phyloP scores from a whole-genome alignment of 1,140 invertebrate genomes.

The Carposina sasakii region DNA sequence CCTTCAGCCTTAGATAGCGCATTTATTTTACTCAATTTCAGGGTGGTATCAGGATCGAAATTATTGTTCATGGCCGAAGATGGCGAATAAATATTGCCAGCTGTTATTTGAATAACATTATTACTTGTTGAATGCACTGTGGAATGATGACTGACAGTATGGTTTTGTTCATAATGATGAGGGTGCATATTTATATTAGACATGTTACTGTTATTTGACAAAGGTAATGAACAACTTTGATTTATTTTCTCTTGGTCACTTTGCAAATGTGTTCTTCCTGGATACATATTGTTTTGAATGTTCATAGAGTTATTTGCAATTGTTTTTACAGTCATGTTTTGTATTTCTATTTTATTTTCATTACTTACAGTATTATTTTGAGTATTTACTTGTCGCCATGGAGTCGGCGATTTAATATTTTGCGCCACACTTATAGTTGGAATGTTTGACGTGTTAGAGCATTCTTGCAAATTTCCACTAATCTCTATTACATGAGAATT shows the following conservation, averaged over 20 bases:
- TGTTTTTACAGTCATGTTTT: conserved; percentile 46
- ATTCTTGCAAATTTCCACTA: conserved; percentile 60
- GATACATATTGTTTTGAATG: conserved; percentile 41
- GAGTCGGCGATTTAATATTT: conserved; percentile 62
- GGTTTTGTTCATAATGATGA: conserved; percentile 53
- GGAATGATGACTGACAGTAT: conserved; percentile 52
- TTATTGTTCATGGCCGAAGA: conserved; percentile 52
- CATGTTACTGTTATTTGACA: conserved; percentile 44
- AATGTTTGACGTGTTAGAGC: conserved; percentile 43
- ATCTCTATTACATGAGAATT: conserved; percentile 67
- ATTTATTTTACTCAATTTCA: conserved; percentile 65
- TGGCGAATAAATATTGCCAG: conserved; percentile 63
- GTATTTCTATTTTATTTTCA: conserved; percentile 54
- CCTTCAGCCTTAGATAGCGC: conserved; percentile 61
- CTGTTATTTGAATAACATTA: conserved; percentile 64
- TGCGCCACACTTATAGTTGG: conserved; percentile 64
- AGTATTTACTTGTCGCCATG: conserved; percentile 52
- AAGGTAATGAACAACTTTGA: conserved; percentile 50
- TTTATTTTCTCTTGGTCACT: conserved; percentile 52
- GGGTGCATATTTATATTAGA: conserved; percentile 39
- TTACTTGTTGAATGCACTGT: conserved; percentile 47
- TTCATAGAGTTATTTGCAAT: conserved; percentile 36
- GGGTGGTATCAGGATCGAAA: conserved; percentile 61
- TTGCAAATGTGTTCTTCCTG: conserved; percentile 40
- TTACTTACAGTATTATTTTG: conserved; percentile 25